These are phyloP conservation scores for Drosophila navojoa DNA, from an alignment of 1,140 invertebrate species.

Conservation along the genomic window DNA sequence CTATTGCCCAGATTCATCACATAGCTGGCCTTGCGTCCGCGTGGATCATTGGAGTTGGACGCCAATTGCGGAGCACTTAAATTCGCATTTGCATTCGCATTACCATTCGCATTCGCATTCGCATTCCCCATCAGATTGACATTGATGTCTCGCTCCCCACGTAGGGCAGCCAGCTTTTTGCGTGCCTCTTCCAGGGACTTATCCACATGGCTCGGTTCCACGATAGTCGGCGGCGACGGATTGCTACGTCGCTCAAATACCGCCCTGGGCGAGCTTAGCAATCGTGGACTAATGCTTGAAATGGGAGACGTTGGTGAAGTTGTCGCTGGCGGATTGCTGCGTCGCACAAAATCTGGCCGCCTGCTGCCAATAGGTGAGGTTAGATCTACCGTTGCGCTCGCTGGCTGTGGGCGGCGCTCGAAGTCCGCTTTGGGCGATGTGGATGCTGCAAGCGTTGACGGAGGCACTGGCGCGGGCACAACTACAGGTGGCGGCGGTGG, in stretches of 20 bases:
- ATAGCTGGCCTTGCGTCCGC: conserved; percentile 39
- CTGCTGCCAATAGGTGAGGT: neutral
- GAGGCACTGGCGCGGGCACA: neutral
- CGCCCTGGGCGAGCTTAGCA: no score
- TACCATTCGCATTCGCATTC: neutral
- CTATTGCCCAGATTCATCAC: neutral
- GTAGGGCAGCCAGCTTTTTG: conserved; percentile 57
- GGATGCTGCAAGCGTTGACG: no score
- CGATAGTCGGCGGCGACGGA: neutral
- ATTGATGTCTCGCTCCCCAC: neutral
- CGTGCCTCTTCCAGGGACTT: conserved; percentile 55
- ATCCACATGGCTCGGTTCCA: neutral
- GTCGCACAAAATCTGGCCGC: neutral
- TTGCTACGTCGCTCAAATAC: conserved; percentile 8
- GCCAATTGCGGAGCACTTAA: neutral
- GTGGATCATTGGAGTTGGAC: conserved; percentile 55
- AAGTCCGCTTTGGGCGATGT: neutral
- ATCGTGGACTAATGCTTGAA: neutral
- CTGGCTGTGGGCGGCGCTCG: neutral
- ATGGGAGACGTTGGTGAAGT: neutral
- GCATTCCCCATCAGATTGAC: no score
- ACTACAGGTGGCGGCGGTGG: neutral
- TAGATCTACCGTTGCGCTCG: neutral
- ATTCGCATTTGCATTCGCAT: neutral
- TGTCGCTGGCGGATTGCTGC: neutral